A percentile compares a stretch with the other conserved stretches of the same genome.
Conservation (phyloP, 2,888 invertebrate species). For the Metellina segmentata region DNA sequence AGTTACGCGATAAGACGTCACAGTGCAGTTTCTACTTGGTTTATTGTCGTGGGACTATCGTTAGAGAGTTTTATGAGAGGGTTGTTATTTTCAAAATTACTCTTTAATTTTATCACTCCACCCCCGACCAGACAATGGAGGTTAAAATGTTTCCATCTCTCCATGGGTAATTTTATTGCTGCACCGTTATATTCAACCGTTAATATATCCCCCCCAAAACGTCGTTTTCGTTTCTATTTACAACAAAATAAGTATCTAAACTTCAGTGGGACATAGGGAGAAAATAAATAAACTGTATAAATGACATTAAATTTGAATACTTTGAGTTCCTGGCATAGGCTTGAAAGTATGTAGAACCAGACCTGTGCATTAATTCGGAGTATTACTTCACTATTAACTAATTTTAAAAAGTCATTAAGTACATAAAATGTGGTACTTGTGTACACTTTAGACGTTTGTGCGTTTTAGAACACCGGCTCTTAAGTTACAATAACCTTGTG, state of each 20-base stretch:
- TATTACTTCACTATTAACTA: too few relatives aligned
- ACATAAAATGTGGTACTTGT: too few relatives aligned
- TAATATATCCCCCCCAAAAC: neutral
- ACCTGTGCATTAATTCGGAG: too few relatives aligned
- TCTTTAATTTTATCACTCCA: neutral
- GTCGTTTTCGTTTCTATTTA: neutral
- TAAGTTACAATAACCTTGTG: too few relatives aligned
- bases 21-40: neutral
- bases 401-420: too few relatives aligned
- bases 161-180: neutral
- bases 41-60: neutral
- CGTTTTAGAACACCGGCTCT: too few relatives aligned
- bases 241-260: neutral
- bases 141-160: neutral
- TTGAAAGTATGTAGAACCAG: too few relatives aligned
- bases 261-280: neutral
- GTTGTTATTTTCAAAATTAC: neutral
- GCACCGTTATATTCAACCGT: neutral
- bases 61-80: neutral
- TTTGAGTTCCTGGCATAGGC: too few relatives aligned
- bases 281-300: too few relatives aligned
- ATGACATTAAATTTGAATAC: too few relatives aligned
- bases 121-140: neutral
- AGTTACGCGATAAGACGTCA: neutral
- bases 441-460: too few relatives aligned